Evolutionary conservation across 2,888 invertebrate genomes (phyloP).

Genomic region (Zygaena filipendulae): DNA sequence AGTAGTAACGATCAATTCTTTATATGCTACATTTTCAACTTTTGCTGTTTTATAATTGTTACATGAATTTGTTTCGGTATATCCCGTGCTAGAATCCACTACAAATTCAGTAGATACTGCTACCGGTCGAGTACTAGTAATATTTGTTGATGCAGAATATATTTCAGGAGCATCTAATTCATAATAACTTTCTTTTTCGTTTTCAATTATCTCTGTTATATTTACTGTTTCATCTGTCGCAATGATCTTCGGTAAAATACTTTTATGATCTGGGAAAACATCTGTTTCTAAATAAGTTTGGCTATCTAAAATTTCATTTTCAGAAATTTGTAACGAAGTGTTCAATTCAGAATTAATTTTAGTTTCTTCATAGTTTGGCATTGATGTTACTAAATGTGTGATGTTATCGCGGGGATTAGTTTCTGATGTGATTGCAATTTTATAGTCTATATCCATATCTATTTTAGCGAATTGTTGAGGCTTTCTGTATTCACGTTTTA

Average conservation of each 20-base stretch:
- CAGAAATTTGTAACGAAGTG: slow-evolving; percentile 40
- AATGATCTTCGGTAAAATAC: slow-evolving; percentile 32
- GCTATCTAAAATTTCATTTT: slow-evolving; percentile 50
- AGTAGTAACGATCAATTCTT: slow-evolving; percentile 64
- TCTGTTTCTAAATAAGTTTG: slow-evolving; percentile 34
- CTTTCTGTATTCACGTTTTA: slow-evolving; percentile 33
- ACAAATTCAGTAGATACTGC: slow-evolving; percentile 60
- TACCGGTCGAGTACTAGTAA: slow-evolving; percentile 60
- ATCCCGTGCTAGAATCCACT: slow-evolving; percentile 42
- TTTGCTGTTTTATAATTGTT: slow-evolving; percentile 43
- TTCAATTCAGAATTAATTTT: slow-evolving; percentile 32
- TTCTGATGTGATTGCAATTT: slow-evolving; percentile 59
- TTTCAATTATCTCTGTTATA: slow-evolving; percentile 39
- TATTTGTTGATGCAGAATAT: slow-evolving; percentile 43
- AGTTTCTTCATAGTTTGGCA: slow-evolving; percentile 37
- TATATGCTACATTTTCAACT: slow-evolving; percentile 59
- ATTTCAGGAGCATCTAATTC: slow-evolving; percentile 20
- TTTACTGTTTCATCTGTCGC: slow-evolving; percentile 30
- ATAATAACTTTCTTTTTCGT: slow-evolving; percentile 47
- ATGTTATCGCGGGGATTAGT: slow-evolving; percentile 37
- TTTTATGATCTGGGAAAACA: slow-evolving; percentile 28
- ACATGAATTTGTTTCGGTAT: slow-evolving; percentile 18
- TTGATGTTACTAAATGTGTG: background rate
- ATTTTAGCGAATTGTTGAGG: slow-evolving; percentile 56
- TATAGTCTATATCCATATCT: slow-evolving; percentile 59